Base-by-base conservation (phyloP, 2,797 vertebrate genomes). In the Microcaecilia unicolor region DNA sequence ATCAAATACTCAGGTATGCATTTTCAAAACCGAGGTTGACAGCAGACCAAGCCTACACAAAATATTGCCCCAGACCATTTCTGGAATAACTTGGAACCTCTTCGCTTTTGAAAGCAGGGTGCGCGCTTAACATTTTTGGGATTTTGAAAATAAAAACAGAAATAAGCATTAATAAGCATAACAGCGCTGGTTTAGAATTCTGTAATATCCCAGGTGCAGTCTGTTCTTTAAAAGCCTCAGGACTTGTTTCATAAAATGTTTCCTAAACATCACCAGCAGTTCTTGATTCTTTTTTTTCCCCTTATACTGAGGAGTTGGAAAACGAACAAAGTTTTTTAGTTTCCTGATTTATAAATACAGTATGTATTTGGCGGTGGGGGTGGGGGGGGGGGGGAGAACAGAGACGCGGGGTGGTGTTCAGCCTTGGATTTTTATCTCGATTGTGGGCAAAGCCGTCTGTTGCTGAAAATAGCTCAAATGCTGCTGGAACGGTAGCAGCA, bases 401-500 rank as follows among this genome's bases (percentile, higher is more conserved):
- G 37, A 21, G 31, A 26, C 37, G 12, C 46, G 61, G 41, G 29
- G 54, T 63, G 59, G 54, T 55, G 51, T 51, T 41, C 27, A 18
- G 21, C 41, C 10, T 15, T 47, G 36, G 39, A 15, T 64, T 71
- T 74, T 62, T 58, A 57, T 78, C 78, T 75, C 58, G 69, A 67
- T 61, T 67, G 58, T 70, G 80, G 79, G 73, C 69, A 68, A 86
- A 61, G 72, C 71, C 69, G 58, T 67, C 69, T 68, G 36, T 51
- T 64, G 76, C 78, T 90, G 86, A 84, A 93, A 93, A 94, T 91
- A 93, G 81, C 78, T 72, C 72, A 47, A 45, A 75, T 56, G 58
- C 58, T 53, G 61, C 47, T 46, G 24, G 59, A 57, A 66, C 51
- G 37, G 60, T 42, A 64, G 56, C 53, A 62, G 53, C 54, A 73